phyloP scores from a whole-genome alignment of 1,140 invertebrate genomes.

The Zaprionus tsacasi region DNA sequence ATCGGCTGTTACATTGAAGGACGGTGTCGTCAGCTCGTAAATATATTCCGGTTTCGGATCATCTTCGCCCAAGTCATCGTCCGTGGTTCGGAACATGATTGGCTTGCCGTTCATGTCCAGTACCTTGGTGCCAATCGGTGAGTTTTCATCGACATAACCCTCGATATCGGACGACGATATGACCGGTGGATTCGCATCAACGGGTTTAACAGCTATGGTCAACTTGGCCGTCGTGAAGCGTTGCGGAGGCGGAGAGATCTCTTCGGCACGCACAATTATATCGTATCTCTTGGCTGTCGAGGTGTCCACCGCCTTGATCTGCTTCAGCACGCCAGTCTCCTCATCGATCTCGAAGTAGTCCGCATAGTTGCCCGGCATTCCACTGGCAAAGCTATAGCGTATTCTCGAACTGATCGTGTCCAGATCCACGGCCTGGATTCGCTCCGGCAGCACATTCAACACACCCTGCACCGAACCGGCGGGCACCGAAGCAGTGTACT shows the following conservation, averaged over 20 bases:
- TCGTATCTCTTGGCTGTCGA: conserved; percentile 87
- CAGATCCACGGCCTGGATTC: conserved; percentile 94
- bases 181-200: conserved; percentile 93
- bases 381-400: conserved; percentile 92
- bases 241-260: conserved; percentile 89
- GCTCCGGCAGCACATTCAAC: conserved; percentile 92
- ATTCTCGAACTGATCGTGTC: conserved; percentile 93
- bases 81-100: conserved; percentile 90
- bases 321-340: conserved; percentile 91
- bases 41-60: conserved; percentile 91
- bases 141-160: conserved; percentile 94
- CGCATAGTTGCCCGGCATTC: conserved; percentile 89
- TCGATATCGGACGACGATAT: conserved; percentile 89
- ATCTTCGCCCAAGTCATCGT: conserved; percentile 92
- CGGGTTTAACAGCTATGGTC: conserved; percentile 91
- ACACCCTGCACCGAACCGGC: conserved; percentile 92
- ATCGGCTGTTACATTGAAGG: conserved; percentile 91
- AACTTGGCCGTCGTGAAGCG: conserved; percentile 93
- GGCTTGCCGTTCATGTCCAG: conserved; percentile 88
- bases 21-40: conserved; percentile 93
- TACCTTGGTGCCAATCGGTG: conserved; percentile 92
- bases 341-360: conserved; percentile 94
- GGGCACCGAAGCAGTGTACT: conserved; percentile 91
- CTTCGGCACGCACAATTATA: conserved; percentile 92
- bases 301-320: conserved; percentile 92